phyloP scores from a whole-genome alignment of 92 coral and sea anemone species.

The Blastomussa wellsi region DNA sequence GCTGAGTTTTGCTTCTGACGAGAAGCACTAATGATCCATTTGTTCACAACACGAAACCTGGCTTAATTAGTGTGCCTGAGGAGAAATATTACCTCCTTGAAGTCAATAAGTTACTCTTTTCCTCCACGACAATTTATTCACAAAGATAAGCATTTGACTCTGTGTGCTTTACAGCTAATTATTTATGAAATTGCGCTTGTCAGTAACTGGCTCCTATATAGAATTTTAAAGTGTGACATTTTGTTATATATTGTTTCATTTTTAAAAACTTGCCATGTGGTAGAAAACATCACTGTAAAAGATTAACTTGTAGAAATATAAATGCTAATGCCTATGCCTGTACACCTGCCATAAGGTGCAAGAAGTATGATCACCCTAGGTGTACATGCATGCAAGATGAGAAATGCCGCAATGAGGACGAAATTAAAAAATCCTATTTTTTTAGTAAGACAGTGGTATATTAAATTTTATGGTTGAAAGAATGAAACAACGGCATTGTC shows the following conservation, averaged over 20 bases:
- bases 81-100: background rate
- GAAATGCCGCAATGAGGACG: background rate
- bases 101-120: background rate
- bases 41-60: background rate
- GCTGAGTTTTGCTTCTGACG: constrained; percentile 3
- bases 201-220: background rate
- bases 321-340: constrained; percentile 13
- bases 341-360: background rate
- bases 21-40: constrained; percentile 1
- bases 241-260: background rate
- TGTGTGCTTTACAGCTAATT: background rate
- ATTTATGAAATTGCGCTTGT: background rate
- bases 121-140: background rate
- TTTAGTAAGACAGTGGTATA: background rate
- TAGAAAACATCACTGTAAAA: background rate
- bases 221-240: background rate
- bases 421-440: too few relatives aligned
- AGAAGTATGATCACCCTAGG: background rate
- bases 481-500: background rate
- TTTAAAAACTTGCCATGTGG: constrained; percentile 3
- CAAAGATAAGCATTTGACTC: background rate
- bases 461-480: too few relatives aligned
- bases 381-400: background rate
- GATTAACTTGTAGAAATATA: constrained; percentile 9
- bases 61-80: background rate